These are phyloP conservation scores for Dione juno DNA, from an alignment of 2,888 invertebrate species.

Conservation along the genomic window DNA sequence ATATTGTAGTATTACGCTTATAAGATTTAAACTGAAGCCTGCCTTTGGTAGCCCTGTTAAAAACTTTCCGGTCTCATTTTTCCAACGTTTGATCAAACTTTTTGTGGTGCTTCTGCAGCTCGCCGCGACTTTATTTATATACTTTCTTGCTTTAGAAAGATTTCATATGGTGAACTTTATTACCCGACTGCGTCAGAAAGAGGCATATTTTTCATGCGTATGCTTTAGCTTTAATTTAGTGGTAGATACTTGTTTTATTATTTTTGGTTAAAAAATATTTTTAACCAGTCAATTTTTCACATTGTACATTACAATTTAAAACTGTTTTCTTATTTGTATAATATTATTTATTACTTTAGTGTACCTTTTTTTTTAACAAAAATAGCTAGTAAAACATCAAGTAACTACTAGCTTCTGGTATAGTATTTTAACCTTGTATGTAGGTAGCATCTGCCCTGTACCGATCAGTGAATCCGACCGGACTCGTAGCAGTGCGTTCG, in stretches of 20 bases:
- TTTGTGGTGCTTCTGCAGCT: slow-evolving; percentile 27
- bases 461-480: slow-evolving; percentile 8
- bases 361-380: no score
- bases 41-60: slow-evolving; percentile 11
- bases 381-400: not conserved
- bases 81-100: slow-evolving; percentile 29
- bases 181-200: no score
- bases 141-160: not conserved
- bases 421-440: slow-evolving; percentile 8
- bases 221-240: no score
- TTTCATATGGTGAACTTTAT: not conserved
- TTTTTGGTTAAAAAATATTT: no score
- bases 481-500: slow-evolving; percentile 15
- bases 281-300: no score
- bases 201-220: no score
- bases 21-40: not conserved
- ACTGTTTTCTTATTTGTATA: no score
- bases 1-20: not conserved
- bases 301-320: no score
- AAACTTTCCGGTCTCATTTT: slow-evolving; percentile 24
- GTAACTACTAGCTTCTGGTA: not conserved
- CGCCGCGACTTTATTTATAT: slow-evolving; percentile 16
- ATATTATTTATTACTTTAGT: not conserved
- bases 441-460: not conserved
- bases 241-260: no score